Evolutionary conservation across 2,113 vertebrate species (phyloP).

Genomic region (Odobenus rosmarus): DNA sequence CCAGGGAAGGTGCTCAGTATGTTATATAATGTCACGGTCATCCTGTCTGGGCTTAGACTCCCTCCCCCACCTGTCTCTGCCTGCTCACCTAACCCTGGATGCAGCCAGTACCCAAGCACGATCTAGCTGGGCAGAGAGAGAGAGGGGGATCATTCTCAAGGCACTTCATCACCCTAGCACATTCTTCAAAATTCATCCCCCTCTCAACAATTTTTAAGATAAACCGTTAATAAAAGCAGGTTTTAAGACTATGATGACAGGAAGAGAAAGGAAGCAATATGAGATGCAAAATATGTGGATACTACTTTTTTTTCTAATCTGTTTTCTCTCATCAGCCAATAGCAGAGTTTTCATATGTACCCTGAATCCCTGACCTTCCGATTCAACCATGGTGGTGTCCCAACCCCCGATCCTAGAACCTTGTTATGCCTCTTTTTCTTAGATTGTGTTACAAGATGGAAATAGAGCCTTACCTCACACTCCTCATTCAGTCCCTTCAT

Average conservation of each 20-base stretch:
- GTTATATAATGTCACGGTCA: fast-evolving
- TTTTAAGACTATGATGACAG: not conserved
- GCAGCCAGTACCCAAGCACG: not conserved
- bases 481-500: not conserved
- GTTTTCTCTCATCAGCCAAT: not conserved
- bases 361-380: not conserved
- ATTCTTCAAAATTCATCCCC: not conserved
- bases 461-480: not conserved
- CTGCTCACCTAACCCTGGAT: not conserved
- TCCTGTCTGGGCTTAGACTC: not conserved
- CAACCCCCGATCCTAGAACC: not conserved
- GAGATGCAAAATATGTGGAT: not conserved
- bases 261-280: not conserved
- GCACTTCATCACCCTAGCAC: not conserved
- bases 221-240: not conserved
- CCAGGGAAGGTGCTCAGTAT: fast-evolving
- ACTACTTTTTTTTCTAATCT: not conserved
- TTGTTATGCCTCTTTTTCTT: not conserved
- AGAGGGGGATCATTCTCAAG: not conserved
- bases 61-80: fast-evolving
- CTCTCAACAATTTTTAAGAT: not conserved
- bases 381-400: not conserved
- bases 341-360: not conserved
- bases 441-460: not conserved
- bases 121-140: not conserved